These are phyloP conservation scores for Papilio dardanus DNA, from an alignment of 1,140 invertebrate genomes.

Conservation along the genomic window DNA sequence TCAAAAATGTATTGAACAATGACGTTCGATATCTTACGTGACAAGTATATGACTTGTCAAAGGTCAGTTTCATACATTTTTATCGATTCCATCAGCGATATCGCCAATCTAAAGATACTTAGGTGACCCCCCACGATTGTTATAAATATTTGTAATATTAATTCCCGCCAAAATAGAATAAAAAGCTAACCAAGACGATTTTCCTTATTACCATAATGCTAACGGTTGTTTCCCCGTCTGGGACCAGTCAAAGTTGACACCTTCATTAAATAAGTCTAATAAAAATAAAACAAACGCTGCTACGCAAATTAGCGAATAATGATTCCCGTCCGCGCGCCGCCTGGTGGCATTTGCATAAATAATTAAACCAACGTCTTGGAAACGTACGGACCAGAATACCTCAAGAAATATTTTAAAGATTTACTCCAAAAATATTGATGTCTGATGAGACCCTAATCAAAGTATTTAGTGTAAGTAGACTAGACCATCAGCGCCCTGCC, in stretches of 20 bases:
- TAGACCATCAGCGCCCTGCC: no score
- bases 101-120: no score
- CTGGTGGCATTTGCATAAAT: constrained; percentile 1
- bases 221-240: neutral
- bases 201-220: neutral
- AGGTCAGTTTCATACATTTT: no score
- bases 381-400: neutral
- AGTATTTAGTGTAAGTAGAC: no score
- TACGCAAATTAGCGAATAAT: constrained; percentile 17
- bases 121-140: no score
- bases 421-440: neutral
- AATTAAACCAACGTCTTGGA: neutral
- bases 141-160: no score
- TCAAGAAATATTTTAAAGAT: neutral
- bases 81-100: no score
- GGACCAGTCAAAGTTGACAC: neutral
- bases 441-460: no score
- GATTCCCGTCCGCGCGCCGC: neutral
- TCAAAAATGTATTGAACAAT: no score
- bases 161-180: no score
- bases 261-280: constrained; percentile 20
- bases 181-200: neutral
- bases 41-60: no score
- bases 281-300: constrained; percentile 21
- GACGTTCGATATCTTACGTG: no score